A percentile compares a stretch with the other conserved stretches of the same genome.
Evolutionary conservation across 2,888 invertebrate genomes (phyloP).

Genomic region (Pantelozetes paolii): DNA sequence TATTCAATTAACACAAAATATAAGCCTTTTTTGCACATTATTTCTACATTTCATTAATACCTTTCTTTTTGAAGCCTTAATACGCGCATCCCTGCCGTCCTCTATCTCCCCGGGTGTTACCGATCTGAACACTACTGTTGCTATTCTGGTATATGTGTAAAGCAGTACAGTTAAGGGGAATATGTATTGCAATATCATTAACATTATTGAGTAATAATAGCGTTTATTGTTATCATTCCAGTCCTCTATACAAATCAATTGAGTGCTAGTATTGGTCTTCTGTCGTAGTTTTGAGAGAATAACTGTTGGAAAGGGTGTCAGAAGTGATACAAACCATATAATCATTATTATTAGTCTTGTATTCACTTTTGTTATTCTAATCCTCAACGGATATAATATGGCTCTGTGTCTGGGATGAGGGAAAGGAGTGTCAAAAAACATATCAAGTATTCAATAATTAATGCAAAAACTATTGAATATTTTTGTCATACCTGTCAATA

Average conservation of each 20-base stretch:
- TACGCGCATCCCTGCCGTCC: constrained; percentile 70
- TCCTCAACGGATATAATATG: constrained; percentile 67
- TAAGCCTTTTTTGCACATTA: no score
- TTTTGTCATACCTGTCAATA: constrained; percentile 64
- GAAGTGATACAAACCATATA: constrained; percentile 71
- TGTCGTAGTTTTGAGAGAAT: constrained; percentile 60
- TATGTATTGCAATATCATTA: constrained; percentile 76
- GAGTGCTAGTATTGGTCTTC: background rate
- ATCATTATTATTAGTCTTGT: constrained; percentile 65
- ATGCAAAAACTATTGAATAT: background rate
- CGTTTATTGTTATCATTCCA: constrained; percentile 57
- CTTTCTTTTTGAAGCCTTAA: constrained; percentile 81
- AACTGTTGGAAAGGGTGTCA: constrained; percentile 75
- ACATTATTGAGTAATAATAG: constrained; percentile 66
- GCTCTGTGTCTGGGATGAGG: constrained; percentile 9
- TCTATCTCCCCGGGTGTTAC: constrained; percentile 82
- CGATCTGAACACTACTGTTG: constrained; percentile 79
- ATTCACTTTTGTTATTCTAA: constrained; percentile 68
- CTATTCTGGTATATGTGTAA: constrained; percentile 80
- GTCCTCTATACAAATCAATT: constrained; percentile 59
- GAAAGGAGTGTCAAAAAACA: background rate
- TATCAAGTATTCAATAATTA: background rate
- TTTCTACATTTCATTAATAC: no score
- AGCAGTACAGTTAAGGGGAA: constrained; percentile 73
- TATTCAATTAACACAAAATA: no score